phyloP scores from a whole-genome alignment of 2,113 vertebrate genomes.

The Pyxicephalus adspersus region DNA sequence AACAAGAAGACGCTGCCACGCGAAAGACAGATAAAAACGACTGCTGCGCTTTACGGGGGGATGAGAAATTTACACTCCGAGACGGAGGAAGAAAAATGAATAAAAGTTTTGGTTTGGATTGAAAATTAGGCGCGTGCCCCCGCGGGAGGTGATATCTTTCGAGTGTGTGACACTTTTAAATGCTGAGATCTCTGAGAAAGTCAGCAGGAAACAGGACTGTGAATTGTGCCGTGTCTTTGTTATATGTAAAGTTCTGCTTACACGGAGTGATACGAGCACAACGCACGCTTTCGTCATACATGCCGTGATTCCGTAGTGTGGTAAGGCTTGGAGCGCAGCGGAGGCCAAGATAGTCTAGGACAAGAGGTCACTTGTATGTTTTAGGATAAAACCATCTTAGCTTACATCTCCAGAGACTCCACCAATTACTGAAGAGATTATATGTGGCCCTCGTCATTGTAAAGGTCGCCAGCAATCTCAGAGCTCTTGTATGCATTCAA shows the following conservation, averaged over 20 bases:
- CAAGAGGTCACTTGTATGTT: no score
- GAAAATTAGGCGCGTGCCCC: conserved; percentile 62
- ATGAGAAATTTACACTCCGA: conserved; percentile 63
- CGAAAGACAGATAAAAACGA: conserved; percentile 58
- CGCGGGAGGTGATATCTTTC: conserved; percentile 24
- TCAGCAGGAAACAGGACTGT: conserved; percentile 18
- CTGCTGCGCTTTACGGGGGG: conserved; percentile 60
- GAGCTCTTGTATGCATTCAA: no score
- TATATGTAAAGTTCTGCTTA: background rate
- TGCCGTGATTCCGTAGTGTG: no score
- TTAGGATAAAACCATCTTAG: no score
- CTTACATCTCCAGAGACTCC: no score
- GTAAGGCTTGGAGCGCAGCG: no score
- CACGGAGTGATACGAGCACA: no score
- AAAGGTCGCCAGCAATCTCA: no score
- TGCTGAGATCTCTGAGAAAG: background rate
- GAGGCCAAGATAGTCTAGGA: no score
- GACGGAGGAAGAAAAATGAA: conserved; percentile 65
- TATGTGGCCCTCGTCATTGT: no score
- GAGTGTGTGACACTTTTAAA: conserved; percentile 32
- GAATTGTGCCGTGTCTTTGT: background rate
- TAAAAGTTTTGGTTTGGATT: conserved; percentile 57
- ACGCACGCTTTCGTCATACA: no score
- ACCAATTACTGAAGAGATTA: no score
- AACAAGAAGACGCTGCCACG: conserved; percentile 62